Base-by-base conservation (phyloP, 2,888 invertebrate species). In the Aquatica leii region DNA sequence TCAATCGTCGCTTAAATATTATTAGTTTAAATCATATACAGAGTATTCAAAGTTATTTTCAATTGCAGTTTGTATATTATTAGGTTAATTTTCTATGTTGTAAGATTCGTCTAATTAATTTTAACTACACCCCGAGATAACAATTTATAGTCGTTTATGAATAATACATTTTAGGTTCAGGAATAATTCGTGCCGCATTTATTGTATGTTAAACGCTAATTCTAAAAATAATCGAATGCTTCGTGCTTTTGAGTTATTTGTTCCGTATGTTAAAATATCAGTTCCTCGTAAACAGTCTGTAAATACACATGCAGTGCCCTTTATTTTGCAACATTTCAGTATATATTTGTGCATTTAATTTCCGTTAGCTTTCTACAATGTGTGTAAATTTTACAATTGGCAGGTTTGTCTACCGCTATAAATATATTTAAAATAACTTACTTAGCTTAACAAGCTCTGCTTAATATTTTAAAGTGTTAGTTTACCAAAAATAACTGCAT, bases 191-290 rank as follows among this genome's bases (percentile, higher is more conserved):
- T 35, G 51, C 41, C 40, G 51, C 56, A 59, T 64, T 55, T 64
- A 59, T 51, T 59, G 54, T 50, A 59, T 64, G 55, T 59, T 35
- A 52, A 35, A 59, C 51, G 59, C 59, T 56, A 50, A 48, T 59
- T 55, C 64, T 59, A 64, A 64, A 64, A 64, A 64, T 64, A 64
- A 64, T 59, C 49, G 59, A 59, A 59, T 40, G 55, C 50, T 59
- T 56, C 64, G 64, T 64, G 64, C 59, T 46, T 56, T 37, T 64
- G 59, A 64, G 59, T 64, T 64, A 64, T 64, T 59, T 59, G 64
- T 64, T 64, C 59, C 59, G 59, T 64, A 59, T 64, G 64, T 49
- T 64, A 59, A 64, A 64, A 59, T 64, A 59, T 64, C 64, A 64
- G 64, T 64, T 64, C 56, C 56, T 64, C 59, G 64, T 64, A 64